phyloP scores from a whole-genome alignment of 53 echinoderm and acorn worm species.

The Temnopleurus reevesii region DNA sequence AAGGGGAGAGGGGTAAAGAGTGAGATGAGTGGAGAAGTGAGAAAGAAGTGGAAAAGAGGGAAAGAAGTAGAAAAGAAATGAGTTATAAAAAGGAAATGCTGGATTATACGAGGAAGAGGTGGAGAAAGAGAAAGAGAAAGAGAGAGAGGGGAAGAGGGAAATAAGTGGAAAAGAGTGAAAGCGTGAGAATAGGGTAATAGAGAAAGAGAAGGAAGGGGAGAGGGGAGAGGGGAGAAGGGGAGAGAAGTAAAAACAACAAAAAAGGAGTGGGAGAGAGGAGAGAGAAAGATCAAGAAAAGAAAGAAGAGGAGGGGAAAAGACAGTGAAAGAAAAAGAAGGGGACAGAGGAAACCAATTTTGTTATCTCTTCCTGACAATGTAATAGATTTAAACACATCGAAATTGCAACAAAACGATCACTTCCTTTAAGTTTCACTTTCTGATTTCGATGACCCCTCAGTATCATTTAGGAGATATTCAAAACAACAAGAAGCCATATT shows the following conservation, averaged over 20 bases:
- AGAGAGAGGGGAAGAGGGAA: not conserved
- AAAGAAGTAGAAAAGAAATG: not conserved
- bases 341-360: not conserved
- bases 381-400: not conserved
- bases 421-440: not conserved
- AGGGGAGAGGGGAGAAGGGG: not conserved
- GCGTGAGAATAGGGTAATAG: too few species aligned
- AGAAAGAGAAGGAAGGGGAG: not conserved
- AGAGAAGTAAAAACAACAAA: too few species aligned
- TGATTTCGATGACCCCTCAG: not conserved
- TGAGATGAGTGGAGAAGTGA: not conserved
- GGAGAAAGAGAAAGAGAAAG: not conserved
- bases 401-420: constrained; percentile 3
- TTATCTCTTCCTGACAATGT: constrained; percentile 15
- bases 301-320: too few species aligned
- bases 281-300: not conserved
- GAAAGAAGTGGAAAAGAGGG: not conserved
- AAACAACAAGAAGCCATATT: too few species aligned
- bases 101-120: not conserved
- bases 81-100: not conserved
- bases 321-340: not conserved
- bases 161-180: too few species aligned
- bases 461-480: too few species aligned
- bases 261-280: not conserved
- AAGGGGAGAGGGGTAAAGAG: not conserved